These are phyloP conservation scores for Doris montereyensis DNA, from an alignment of 2,888 invertebrate genomes.

Conservation along the genomic window DNA sequence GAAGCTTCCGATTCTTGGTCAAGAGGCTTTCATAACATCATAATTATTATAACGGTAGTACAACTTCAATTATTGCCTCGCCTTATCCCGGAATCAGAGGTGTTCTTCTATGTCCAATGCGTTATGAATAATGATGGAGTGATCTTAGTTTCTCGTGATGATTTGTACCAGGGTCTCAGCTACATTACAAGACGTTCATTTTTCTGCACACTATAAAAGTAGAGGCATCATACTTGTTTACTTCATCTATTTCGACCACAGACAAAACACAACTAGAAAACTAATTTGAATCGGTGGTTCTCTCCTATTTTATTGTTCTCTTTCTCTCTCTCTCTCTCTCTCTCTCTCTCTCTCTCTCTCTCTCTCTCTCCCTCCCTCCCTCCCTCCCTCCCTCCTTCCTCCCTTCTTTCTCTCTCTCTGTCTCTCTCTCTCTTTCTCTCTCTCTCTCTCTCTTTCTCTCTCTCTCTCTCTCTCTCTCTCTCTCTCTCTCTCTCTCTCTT, in stretches of 20 bases:
- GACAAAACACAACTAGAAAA: not conserved
- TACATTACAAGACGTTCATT: too few species aligned
- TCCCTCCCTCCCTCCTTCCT: not conserved
- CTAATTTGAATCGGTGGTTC: not conserved
- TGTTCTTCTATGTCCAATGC: too few species aligned
- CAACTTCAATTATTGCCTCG: too few species aligned
- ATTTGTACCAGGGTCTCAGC: too few species aligned
- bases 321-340: slow-evolving; percentile 8
- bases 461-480: not conserved
- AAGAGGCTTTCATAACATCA: too few species aligned
- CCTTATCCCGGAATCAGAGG: too few species aligned
- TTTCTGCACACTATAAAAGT: not conserved
- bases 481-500: not conserved
- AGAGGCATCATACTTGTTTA: not conserved
- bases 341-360: not conserved
- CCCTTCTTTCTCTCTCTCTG: not conserved
- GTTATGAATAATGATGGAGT: too few species aligned
- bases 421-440: not conserved
- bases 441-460: not conserved
- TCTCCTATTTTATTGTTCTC: not conserved
- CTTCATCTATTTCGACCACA: not conserved
- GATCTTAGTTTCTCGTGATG: too few species aligned
- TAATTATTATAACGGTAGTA: too few species aligned
- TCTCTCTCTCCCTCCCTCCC: not conserved
- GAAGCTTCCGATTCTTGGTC: too few species aligned